Evolutionary conservation across 1,140 invertebrate genomes (phyloP).

Genomic region (Brachionus manjavacas): DNA sequence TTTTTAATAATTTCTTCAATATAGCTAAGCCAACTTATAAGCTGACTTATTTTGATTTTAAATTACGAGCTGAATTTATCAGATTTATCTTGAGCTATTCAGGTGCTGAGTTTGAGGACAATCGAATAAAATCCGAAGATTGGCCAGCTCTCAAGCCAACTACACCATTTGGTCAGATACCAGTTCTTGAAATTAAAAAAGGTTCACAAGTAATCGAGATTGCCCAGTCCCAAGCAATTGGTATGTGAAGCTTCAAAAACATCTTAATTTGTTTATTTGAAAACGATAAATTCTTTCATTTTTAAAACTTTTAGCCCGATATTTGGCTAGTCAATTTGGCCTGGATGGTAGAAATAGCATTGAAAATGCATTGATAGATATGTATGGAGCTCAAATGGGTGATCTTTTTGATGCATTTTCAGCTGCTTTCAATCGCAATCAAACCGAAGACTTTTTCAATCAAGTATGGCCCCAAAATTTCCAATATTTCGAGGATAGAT

Average conservation of each 20-base stretch:
- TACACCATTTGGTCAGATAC: constrained; percentile 30
- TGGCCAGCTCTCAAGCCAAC: constrained; percentile 44
- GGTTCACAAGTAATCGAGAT: not conserved
- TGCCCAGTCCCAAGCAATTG: constrained; percentile 7
- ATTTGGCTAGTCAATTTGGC: not conserved
- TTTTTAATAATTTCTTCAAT: not conserved
- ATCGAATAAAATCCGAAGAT: constrained; percentile 43
- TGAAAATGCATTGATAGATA: constrained; percentile 15
- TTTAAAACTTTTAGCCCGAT: not conserved
- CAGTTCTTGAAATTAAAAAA: constrained; percentile 33
- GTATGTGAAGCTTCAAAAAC: not conserved
- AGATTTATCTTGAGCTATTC: constrained; percentile 46
- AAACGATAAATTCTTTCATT: not conserved
- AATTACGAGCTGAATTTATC: constrained; percentile 42
- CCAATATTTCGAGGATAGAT: not conserved
- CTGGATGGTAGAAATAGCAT: not conserved
- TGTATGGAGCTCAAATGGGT: constrained; percentile 30
- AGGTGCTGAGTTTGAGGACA: constrained; percentile 44
- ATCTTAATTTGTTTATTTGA: not conserved
- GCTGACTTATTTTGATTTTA: constrained; percentile 27
- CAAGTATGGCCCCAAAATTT: not conserved
- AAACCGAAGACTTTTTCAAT: not conserved
- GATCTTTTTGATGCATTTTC: not conserved
- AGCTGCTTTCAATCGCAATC: not conserved
- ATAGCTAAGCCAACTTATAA: not conserved